These are phyloP conservation scores for Euura lappo DNA, from an alignment of 1,140 invertebrate species.

Conservation along the genomic window DNA sequence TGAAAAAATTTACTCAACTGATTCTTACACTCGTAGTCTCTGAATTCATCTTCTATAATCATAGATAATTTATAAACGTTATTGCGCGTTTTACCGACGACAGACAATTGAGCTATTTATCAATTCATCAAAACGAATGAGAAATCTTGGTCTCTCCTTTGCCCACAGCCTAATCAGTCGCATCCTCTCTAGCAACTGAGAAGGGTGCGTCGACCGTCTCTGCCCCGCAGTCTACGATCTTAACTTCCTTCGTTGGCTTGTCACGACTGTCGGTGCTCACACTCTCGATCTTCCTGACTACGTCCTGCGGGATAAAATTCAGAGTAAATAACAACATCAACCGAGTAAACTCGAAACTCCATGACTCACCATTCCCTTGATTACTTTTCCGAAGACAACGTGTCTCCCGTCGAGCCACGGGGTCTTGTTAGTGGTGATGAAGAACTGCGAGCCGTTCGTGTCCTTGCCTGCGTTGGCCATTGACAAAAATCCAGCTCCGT, in stretches of 20 bases:
- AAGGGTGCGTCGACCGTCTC: conserved; percentile 78
- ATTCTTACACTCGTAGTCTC: no score
- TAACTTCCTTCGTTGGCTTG: conserved; percentile 78
- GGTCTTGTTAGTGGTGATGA: conserved; percentile 91
- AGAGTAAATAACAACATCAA: not conserved
- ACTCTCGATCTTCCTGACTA: conserved; percentile 86
- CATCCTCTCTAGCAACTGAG: conserved; percentile 82
- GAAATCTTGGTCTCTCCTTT: no score
- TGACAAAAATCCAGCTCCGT: conserved; percentile 93
- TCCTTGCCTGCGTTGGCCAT: conserved; percentile 98
- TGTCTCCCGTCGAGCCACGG: conserved; percentile 96
- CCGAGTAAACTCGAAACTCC: no score
- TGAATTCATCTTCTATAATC: no score
- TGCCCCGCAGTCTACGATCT: conserved; percentile 77
- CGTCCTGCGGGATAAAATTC: conserved; percentile 66
- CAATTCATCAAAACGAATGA: no score
- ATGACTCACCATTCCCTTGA: conserved; percentile 84
- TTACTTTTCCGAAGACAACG: conserved; percentile 95
- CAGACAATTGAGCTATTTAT: no score
- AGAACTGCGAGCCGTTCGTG: conserved; percentile 99
- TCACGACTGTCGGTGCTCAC: conserved; percentile 77
- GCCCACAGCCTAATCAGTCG: conserved; percentile 64
- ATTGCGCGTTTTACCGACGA: no score
- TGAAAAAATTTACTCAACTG: no score
- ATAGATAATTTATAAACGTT: no score